Evolutionary conservation across 64 coral and sea anemone species (phyloP), one percentile per base, ranked within the genome.

Genomic region (Montipora efflorescens): DNA sequence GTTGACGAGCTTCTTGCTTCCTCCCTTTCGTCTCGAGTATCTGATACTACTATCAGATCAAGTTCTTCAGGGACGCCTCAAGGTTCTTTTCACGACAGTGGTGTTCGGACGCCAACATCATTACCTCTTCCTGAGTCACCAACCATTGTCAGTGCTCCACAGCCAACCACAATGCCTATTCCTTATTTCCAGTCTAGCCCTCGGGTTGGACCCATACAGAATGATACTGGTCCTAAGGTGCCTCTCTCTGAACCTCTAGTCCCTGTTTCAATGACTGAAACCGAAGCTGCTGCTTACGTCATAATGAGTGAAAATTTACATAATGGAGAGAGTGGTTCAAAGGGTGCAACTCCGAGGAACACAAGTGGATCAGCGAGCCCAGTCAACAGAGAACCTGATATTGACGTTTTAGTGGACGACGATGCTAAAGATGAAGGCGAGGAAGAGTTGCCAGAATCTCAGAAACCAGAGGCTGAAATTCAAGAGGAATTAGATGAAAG

Each of bases 41-140:
- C 95, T 19, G 92, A 97, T 74, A 91, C 66, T 78, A 97, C 95
- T 83, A 44, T 95, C 6, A 95, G 16, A 36, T 92, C 94, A n/a
- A 95, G 94, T 20, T 74, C 64, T 47, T 90, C 90, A 59, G 94
- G 59, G 44, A 95, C 94, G 44, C 94, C 89, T 46, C 94, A 67
- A 67, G 90, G 94, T 13, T 91, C 94, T 48, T 88, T 95, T 67
- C 75, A 69, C 51, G 74, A 68, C 0, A 81, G 74, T 69, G 84
- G 77, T 25, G 5, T 79, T 78, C 67, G 80, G 45, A 92, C 94
- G 25, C 94, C 94, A 22, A 95, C 90, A n/a, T 92, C 92, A 21
- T 22, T 95, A 46, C 93, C 93, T 15, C 50, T 92, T 19, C 95
- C 95, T 11, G 58, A 8, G 18, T 95, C 95, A 84, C 95, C 98